A percentile compares a stretch with the other conserved stretches of the same genome.
These are phyloP conservation scores for Saxidomus purpurata DNA, from an alignment of 1,140 invertebrate genomes.

Conservation along the genomic window DNA sequence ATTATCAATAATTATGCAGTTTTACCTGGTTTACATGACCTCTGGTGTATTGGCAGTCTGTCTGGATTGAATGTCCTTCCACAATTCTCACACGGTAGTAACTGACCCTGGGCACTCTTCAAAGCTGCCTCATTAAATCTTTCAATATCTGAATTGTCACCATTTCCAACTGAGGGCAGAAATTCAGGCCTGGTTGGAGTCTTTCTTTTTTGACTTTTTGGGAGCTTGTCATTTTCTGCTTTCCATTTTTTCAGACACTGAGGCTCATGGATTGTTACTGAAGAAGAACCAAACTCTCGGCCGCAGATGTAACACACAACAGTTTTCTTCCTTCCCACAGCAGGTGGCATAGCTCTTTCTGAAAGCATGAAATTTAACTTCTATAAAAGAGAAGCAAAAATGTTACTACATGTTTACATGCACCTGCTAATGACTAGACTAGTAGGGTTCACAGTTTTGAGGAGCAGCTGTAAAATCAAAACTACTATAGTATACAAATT, in stretches of 20 bases:
- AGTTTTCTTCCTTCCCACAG: constrained; percentile 55
- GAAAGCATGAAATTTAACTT: too few relatives aligned
- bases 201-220: constrained; percentile 88
- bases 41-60: constrained; percentile 90
- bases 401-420: too few relatives aligned
- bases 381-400: too few relatives aligned
- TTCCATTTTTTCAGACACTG: constrained; percentile 93
- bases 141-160: constrained; percentile 68
- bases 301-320: constrained; percentile 86
- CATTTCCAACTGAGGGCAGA: constrained; percentile 75
- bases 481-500: too few relatives aligned
- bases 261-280: constrained; percentile 92
- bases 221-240: constrained; percentile 90
- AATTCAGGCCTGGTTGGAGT: constrained; percentile 89
- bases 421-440: too few relatives aligned
- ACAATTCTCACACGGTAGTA: constrained; percentile 90
- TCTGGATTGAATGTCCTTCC: constrained; percentile 91
- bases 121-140: constrained; percentile 85
- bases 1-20: too few relatives aligned
- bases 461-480: too few relatives aligned
- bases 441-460: too few relatives aligned
- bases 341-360: constrained; percentile 24
- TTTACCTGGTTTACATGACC: constrained; percentile 88
- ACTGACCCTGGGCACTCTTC: constrained; percentile 87
- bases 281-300: constrained; percentile 86